These are phyloP conservation scores for Diarsia dahlii DNA, from an alignment of 2,888 invertebrate genomes.

Conservation along the genomic window DNA sequence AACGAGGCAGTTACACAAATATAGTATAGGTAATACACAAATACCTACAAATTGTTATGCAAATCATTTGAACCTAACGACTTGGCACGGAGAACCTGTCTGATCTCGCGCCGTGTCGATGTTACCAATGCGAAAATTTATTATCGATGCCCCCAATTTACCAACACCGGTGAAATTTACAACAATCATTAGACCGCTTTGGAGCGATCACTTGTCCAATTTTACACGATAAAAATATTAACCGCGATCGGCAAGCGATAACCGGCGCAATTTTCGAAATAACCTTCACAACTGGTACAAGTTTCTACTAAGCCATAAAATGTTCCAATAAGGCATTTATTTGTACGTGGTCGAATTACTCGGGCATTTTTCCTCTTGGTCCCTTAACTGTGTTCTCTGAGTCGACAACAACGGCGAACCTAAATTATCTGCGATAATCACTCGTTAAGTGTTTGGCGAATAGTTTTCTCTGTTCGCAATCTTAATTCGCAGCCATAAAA, in stretches of 20 bases:
- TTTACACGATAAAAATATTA: slow-evolving; percentile 66
- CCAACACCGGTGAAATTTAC: slow-evolving; percentile 65
- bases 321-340: slow-evolving; percentile 60
- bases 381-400: slow-evolving; percentile 31
- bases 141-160: slow-evolving; percentile 77
- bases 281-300: slow-evolving; percentile 46
- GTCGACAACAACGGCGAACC: slow-evolving; percentile 43
- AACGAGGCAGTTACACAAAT: too few species aligned
- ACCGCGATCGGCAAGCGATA: slow-evolving; percentile 62
- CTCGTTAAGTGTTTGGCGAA: slow-evolving; percentile 58
- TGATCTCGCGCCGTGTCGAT: slow-evolving; percentile 69
- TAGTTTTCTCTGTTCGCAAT: slow-evolving; percentile 49
- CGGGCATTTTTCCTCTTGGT: slow-evolving; percentile 40
- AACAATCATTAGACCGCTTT: slow-evolving; percentile 69
- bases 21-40: too few species aligned
- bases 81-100: slow-evolving; percentile 76
- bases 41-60: slow-evolving; percentile 74
- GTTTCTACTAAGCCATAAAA: slow-evolving; percentile 56
- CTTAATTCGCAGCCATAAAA: slow-evolving; percentile 56
- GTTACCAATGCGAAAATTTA: slow-evolving; percentile 79
- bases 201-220: slow-evolving; percentile 66
- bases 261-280: slow-evolving; percentile 59
- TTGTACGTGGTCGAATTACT: slow-evolving; percentile 57
- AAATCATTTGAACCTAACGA: slow-evolving; percentile 78
- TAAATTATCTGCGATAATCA: slow-evolving; percentile 67